phyloP scores from a whole-genome alignment of 2,797 vertebrate genomes.

The Erpetoichthys calabaricus region DNA sequence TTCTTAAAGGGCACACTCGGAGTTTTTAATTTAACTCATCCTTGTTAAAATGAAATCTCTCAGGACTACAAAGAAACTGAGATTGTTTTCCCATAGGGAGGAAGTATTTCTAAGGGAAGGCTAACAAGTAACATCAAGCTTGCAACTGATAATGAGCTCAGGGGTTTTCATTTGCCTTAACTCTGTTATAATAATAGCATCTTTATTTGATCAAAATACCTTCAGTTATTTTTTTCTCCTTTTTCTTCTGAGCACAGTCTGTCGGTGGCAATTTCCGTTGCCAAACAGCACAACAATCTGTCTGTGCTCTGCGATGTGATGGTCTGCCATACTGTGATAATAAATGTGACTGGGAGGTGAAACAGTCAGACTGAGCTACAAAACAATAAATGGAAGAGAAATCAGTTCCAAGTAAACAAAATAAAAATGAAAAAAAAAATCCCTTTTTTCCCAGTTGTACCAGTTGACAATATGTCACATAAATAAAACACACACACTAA shows the following conservation, averaged over 20 bases:
- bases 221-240: background rate
- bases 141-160: constrained; percentile 8
- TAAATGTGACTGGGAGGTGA: background rate
- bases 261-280: constrained; percentile 4
- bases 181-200: constrained; percentile 11
- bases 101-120: constrained; percentile 6
- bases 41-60: constrained; percentile 15
- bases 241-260: background rate
- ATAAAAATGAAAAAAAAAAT: too few species aligned
- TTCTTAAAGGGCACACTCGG: constrained; percentile 21
- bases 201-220: background rate
- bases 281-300: constrained; percentile 6
- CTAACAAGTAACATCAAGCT: constrained; percentile 10
- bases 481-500: background rate
- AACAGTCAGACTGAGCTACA: background rate
- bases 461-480: constrained; percentile 12
- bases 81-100: background rate
- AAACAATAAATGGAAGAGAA: constrained; percentile 10
- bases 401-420: constrained; percentile 12
- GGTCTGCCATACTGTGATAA: background rate
- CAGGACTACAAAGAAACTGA: constrained; percentile 19
- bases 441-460: constrained; percentile 11
- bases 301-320: constrained; percentile 1
- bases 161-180: constrained; percentile 5
- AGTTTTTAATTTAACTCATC: constrained; percentile 29